Base-by-base conservation (phyloP, 1,140 invertebrate genomes). In the Orussus abietinus region DNA sequence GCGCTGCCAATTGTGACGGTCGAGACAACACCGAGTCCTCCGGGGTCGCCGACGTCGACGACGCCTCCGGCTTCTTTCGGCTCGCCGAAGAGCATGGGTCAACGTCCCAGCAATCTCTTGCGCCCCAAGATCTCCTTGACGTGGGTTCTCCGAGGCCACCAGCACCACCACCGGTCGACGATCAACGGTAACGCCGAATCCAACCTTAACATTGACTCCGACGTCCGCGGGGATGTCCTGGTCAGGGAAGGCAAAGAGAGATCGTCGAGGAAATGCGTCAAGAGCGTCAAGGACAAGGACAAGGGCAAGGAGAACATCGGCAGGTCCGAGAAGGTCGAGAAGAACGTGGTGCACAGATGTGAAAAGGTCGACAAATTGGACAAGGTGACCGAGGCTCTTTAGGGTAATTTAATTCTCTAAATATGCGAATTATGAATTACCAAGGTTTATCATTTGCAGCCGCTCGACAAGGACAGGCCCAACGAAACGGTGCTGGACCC, bases 61-160 rank as follows among this genome's bases (percentile, higher is more conserved):
- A n/a, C n/a, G n/a, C n/a, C n/a, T n/a, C 20, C 36, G 22, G 42
- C 33, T 22, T 37, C 28, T 13, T 10, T 41, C 26, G 21, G 30
- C 4, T 31, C 47, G n/a, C 19, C 47, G 35, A 53, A 42, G 45
- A 62, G 49, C 36, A 78, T 78, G 76, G 76, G 76, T 51, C 75
- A 77, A 57, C 70, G 72, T 47, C 59, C 75, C 37, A 77, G 75
- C 50, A 50, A 57, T 9, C 60, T 76, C 32, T 75, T 79, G 50
- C 77, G 80, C 49, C 82, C 82, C 38, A 83, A 82, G 63, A 80
- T 84, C 59, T 83, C 81, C 26, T 64, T 84, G 26, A 83, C 82
- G 10, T 84, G 82, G 82, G 80, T 83, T 34, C 62, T 84, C 5
- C 76, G 80, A 44, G 78, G 80, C 33, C 79, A 81, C 37, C 60